phyloP scores from a whole-genome alignment of 2,797 vertebrate genomes.

The Hippocampus kuda region DNA sequence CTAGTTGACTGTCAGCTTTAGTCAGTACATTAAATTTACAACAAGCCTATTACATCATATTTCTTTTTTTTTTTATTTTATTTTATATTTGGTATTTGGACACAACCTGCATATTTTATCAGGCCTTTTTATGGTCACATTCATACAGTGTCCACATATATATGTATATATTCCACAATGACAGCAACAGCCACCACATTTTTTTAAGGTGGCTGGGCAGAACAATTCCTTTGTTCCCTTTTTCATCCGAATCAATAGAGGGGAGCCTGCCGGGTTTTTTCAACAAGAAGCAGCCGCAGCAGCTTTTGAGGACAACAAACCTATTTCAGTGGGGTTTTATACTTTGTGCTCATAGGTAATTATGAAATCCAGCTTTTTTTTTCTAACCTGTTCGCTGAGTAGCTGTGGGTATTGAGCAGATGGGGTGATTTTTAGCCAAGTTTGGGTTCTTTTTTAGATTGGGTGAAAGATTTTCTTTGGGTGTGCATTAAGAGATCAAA shows the following conservation, averaged over 20 bases:
- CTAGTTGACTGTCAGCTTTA: conserved; percentile 12
- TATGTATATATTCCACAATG: neutral
- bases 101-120: neutral
- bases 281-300: neutral
- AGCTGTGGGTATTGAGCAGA: too few species aligned
- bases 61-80: too few species aligned
- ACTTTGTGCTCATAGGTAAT: neutral
- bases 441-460: too few species aligned
- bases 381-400: neutral
- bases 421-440: too few species aligned
- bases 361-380: neutral
- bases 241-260: neutral
- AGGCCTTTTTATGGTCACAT: neutral
- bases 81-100: neutral
- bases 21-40: conserved; percentile 8
- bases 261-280: neutral
- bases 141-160: neutral
- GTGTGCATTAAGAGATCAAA: too few species aligned
- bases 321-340: neutral
- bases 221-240: neutral
- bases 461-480: too few species aligned
- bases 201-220: neutral
- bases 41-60: neutral
- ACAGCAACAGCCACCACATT: neutral
- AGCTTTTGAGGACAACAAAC: neutral